Base-by-base conservation (phyloP, 2,888 invertebrate species). In the Luffia ferchaultella region DNA sequence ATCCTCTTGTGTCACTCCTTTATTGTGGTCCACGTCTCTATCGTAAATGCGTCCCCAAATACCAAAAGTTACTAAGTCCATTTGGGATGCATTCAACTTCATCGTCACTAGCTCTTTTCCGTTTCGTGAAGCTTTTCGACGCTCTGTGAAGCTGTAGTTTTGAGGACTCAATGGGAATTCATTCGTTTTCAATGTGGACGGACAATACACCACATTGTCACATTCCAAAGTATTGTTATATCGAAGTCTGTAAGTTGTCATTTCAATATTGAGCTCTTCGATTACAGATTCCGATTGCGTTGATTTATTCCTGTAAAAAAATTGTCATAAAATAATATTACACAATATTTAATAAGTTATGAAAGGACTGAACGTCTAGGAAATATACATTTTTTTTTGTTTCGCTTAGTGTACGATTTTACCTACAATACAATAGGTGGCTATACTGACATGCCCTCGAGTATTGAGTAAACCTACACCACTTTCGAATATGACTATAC, bases 41-140 rank as follows among this genome's bases (percentile, higher is more conserved):
- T 68, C 73, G 53, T 70, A 87, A 9, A 86, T 64, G 50, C 86
- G 64, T 9, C 77, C 76, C 73, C 73, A 82, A 41, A 80, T 61
- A 5, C 68, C 86, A 56, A 87, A 87, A 0, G 85, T 63, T 1
- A 86, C 54, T 1, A 88, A 53, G 16, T 78, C 68, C 19, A 61
- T 68, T 58, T 85, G 79, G 0, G 82, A 70, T 16, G 55, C 50
- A 41, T 64, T 70, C 7, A 85, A 60, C 55, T 66, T 71, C 16
- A 65, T 68, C 0, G 55, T 54, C 0, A 78, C 53, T 18, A 55
- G 58, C 46, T 66, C 66, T 49, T 45, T 48, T 0, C 20, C 44
- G 53, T 53, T 50, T 51, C 48, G 1, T 2, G 9, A 9, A n/a
- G 18, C 30, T 18, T 12, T 50, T 50, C 46, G 40, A 53, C 54